phyloP scores from a whole-genome alignment of 2,888 invertebrate genomes.

The Spicauda simplicius region DNA sequence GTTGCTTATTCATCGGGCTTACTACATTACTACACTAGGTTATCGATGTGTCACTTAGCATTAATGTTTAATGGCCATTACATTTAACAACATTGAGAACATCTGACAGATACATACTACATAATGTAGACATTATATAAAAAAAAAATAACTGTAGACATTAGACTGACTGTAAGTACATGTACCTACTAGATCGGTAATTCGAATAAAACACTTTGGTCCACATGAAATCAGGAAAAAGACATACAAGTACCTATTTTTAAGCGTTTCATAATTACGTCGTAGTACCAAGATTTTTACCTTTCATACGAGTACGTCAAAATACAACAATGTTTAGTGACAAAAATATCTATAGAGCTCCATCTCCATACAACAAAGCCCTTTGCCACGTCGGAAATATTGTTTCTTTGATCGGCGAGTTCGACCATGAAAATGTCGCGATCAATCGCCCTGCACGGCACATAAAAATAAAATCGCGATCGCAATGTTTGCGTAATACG shows the following conservation, averaged over 20 bases:
- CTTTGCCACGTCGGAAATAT: not conserved
- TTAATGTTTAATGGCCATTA: not conserved
- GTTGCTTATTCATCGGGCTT: not conserved
- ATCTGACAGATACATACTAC: not conserved
- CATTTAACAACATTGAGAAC: not conserved
- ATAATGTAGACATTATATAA: too few relatives aligned
- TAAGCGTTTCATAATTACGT: too few relatives aligned
- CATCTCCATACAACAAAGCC: not conserved
- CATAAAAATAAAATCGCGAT: not conserved
- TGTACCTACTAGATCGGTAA: too few relatives aligned
- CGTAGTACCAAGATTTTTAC: too few relatives aligned
- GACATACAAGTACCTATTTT: too few relatives aligned
- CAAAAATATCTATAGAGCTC: not conserved
- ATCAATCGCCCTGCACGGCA: constrained; percentile 1
- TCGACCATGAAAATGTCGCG: not conserved
- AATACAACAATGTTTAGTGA: not conserved
- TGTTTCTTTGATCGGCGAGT: not conserved
- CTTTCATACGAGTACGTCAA: too few relatives aligned
- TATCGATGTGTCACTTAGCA: not conserved
- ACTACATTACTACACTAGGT: not conserved
- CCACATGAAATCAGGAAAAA: too few relatives aligned
- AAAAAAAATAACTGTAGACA: too few relatives aligned
- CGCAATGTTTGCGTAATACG: not conserved
- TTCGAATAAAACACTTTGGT: too few relatives aligned
- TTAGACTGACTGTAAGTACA: too few relatives aligned